Conservation (phyloP, 2,888 invertebrate genomes). For the Drepana falcataria region DNA sequence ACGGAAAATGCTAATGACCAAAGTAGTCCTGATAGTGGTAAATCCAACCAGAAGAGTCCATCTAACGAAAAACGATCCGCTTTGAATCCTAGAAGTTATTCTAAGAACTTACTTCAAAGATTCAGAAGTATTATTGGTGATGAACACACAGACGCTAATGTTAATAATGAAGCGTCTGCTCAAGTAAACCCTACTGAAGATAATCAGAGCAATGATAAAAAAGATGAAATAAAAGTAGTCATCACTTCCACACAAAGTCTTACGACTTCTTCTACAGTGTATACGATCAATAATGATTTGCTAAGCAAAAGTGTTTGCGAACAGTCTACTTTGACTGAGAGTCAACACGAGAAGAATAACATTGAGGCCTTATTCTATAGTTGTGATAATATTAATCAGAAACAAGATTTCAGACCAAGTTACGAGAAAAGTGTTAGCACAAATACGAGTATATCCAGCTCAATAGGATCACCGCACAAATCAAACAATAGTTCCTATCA, state of each 20-base stretch:
- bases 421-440: conserved; percentile 63
- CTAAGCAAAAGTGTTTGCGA: conserved; percentile 67
- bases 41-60: conserved; percentile 61
- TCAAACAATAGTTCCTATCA: conserved; percentile 61
- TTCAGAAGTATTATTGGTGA: conserved; percentile 74
- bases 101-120: conserved; percentile 68
- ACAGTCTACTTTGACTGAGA: conserved; percentile 52
- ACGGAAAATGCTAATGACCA: conserved; percentile 66
- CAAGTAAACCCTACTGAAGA: conserved; percentile 32
- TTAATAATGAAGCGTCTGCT: conserved; percentile 37
- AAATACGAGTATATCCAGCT: conserved; percentile 47
- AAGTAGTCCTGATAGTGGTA: conserved; percentile 50
- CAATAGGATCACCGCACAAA: conserved; percentile 50
- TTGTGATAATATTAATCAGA: conserved; percentile 58
- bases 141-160: conserved; percentile 61
- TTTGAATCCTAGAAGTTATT: conserved; percentile 66
- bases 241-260: conserved; percentile 61
- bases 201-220: conserved; percentile 31
- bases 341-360: conserved; percentile 61
- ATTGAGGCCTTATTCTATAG: conserved; percentile 60
- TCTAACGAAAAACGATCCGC: conserved; percentile 60
- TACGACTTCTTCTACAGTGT: conserved; percentile 46
- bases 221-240: conserved; percentile 59
- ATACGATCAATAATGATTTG: conserved; percentile 38
- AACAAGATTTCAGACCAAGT: conserved; percentile 38